These are phyloP conservation scores for Eriosoma lanigerum DNA, from an alignment of 1,140 invertebrate species.

Conservation along the genomic window DNA sequence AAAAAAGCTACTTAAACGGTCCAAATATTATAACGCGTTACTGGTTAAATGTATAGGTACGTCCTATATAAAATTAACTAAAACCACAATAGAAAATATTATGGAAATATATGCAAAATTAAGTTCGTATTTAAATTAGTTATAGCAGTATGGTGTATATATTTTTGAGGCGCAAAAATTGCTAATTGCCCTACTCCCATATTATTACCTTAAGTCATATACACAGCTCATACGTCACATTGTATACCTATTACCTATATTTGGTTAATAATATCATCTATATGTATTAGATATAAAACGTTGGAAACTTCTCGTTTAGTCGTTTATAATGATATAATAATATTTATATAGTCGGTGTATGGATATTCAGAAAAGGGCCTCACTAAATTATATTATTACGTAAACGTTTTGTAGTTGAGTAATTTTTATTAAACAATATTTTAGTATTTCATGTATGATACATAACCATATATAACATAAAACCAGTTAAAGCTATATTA, in stretches of 20 bases:
- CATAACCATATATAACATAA: too few relatives aligned
- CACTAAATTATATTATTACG: not conserved
- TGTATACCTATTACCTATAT: too few relatives aligned
- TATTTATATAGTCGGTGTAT: not conserved
- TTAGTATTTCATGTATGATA: not conserved
- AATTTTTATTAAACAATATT: not conserved
- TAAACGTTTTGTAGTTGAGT: not conserved
- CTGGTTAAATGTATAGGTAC: too few relatives aligned
- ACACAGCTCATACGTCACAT: too few relatives aligned
- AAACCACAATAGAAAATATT: too few relatives aligned
- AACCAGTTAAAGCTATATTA: too few relatives aligned
- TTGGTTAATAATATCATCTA: too few relatives aligned
- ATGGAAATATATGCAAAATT: slow-evolving; percentile 7
- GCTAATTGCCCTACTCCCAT: too few relatives aligned
- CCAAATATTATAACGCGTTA: not conserved
- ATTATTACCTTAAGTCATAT: too few relatives aligned
- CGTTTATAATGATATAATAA: too few relatives aligned
- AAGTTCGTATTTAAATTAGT: slow-evolving; percentile 17
- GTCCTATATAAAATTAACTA: not conserved
- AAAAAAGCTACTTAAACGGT: not conserved
- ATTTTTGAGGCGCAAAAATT: not conserved
- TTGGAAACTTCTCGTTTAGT: too few relatives aligned
- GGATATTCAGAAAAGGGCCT: not conserved
- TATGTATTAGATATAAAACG: too few relatives aligned
- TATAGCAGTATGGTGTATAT: not conserved